Percentiles rank a stretch among this genome's conserved stretches.
phyloP scores from a whole-genome alignment of 2,113 vertebrate species.

The Gopherus evgoodei region DNA sequence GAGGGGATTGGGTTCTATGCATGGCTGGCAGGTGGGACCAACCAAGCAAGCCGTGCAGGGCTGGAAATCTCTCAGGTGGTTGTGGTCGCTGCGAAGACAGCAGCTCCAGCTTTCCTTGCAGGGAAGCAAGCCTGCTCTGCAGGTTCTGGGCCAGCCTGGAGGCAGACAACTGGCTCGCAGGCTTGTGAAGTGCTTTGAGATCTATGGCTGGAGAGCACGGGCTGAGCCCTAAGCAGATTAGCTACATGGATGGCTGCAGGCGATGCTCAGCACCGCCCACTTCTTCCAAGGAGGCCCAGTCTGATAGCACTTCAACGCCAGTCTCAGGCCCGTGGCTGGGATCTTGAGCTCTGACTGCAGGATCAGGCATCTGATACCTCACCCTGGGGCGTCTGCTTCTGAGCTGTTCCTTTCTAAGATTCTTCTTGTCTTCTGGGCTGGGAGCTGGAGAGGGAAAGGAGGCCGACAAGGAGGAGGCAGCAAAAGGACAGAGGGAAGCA shows the following conservation, averaged over 20 bases:
- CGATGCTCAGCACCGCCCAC: rapidly evolving
- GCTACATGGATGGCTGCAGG: not conserved
- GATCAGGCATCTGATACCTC: not conserved
- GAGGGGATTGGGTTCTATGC: not conserved
- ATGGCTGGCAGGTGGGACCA: rapidly evolving
- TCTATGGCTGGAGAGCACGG: rapidly evolving
- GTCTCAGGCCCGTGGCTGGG: not conserved
- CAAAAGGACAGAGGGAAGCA: not conserved
- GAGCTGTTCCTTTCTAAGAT: not conserved
- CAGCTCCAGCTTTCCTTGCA: not conserved
- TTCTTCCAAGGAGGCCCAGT: rapidly evolving
- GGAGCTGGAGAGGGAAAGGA: not conserved
- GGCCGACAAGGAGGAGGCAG: slow-evolving; percentile 1
- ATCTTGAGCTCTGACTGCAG: not conserved
- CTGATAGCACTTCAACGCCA: rapidly evolving
- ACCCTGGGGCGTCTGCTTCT: not conserved
- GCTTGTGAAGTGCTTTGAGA: not conserved
- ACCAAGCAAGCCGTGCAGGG: not conserved
- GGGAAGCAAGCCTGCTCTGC: not conserved
- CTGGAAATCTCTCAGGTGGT: not conserved
- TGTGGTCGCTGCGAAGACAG: rapidly evolving
- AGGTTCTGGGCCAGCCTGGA: not conserved
- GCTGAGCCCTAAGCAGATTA: not conserved
- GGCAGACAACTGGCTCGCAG: not conserved
- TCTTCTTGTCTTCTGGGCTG: slow-evolving; percentile 18